Percentiles rank a stretch among this genome's conserved stretches.
Conservation (phyloP, 2,797 vertebrate species). For the Simalia tracyae region DNA sequence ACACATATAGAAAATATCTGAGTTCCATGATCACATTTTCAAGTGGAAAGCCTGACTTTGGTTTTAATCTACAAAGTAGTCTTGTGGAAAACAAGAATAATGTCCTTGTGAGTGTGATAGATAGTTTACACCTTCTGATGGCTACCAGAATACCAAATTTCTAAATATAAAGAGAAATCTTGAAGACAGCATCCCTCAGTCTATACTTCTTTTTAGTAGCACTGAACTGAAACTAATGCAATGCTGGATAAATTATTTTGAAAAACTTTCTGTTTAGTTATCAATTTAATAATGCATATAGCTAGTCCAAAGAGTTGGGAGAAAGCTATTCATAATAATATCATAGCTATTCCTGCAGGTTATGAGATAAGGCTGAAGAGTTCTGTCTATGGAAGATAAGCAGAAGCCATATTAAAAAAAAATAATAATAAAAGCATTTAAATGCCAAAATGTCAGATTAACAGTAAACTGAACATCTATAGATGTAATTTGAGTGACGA, state of each 20-base stretch:
- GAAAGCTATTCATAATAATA: slow-evolving; percentile 28
- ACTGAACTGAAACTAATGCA: neutral
- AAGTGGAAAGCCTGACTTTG: neutral
- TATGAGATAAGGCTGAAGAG: slow-evolving; percentile 10
- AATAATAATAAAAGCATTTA: neutral
- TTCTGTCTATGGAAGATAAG: slow-evolving; percentile 34
- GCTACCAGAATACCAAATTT: neutral
- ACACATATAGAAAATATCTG: neutral
- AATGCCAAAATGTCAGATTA: neutral
- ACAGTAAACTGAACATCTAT: slow-evolving; percentile 18
- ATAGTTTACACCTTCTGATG: neutral
- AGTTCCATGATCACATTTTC: neutral
- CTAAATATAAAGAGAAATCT: neutral
- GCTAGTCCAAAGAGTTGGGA: slow-evolving; percentile 28
- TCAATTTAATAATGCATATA: neutral
- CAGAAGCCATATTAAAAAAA: neutral
- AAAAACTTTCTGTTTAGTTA: slow-evolving; percentile 11
- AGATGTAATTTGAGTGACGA: slow-evolving; percentile 2
- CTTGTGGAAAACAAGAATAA: no score
- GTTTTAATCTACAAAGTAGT: neutral
- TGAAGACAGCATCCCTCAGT: slow-evolving; percentile 15
- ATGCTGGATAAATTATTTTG: slow-evolving; percentile 35
- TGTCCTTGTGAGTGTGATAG: neutral
- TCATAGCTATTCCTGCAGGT: slow-evolving; percentile 20
- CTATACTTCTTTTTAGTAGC: slow-evolving; percentile 1